A percentile compares a stretch with the other conserved stretches of the same genome.
Conservation (phyloP, 2,888 invertebrate species). For the Hydrotaea cyrtoneurina region DNA sequence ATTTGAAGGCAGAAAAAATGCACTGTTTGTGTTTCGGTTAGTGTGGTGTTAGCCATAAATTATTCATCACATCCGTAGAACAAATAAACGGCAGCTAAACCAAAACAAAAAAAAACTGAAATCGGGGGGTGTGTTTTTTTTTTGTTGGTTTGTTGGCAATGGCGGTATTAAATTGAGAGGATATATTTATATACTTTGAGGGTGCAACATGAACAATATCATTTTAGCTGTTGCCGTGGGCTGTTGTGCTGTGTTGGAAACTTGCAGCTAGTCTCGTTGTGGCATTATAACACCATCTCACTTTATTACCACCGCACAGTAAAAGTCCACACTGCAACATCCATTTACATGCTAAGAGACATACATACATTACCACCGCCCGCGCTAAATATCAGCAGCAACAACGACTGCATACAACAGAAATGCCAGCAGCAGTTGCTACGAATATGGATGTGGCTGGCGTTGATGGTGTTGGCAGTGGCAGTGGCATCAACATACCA, state of each 20-base stretch:
- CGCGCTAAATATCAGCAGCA: no score
- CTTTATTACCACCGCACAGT: conserved; percentile 41
- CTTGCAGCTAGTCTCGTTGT: background rate
- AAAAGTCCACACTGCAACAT: background rate
- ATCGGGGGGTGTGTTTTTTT: background rate
- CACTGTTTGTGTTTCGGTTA: conserved; percentile 51
- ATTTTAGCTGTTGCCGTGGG: conserved; percentile 19
- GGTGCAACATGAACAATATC: conserved; percentile 46
- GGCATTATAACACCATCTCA: conserved; percentile 35
- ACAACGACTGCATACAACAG: background rate
- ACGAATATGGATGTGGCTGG: background rate
- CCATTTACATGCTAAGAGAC: background rate
- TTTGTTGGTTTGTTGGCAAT: conserved; percentile 28
- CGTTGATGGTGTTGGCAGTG: background rate
- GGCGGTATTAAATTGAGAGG: background rate
- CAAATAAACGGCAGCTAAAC: conserved; percentile 57
- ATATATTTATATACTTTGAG: conserved; percentile 51
- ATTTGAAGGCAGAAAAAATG: conserved; percentile 35
- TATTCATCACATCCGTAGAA: conserved; percentile 66
- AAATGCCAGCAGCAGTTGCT: background rate
- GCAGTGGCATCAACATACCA: conserved; percentile 46
- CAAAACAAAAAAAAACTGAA: background rate
- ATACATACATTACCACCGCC: background rate
- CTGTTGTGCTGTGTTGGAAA: background rate
- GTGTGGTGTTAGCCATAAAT: conserved; percentile 64